Percentiles rank a stretch among this genome's conserved stretches.
Evolutionary conservation across 1,140 invertebrate species (phyloP).

Genomic region (Papilio dardanus): DNA sequence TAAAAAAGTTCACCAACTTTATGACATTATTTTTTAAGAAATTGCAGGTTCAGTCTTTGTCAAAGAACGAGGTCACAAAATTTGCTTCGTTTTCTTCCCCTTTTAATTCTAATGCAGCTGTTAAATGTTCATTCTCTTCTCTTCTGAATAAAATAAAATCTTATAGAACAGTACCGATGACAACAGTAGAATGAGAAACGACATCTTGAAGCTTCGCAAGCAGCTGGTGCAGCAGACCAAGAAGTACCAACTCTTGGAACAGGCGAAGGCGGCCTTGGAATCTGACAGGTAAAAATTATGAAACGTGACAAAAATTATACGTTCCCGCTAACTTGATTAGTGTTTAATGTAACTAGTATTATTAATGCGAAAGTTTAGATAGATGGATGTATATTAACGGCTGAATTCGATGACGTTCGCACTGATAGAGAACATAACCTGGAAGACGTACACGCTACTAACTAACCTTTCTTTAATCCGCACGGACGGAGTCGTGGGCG

Average conservation of each 20-base stretch:
- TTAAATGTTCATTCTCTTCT: neutral
- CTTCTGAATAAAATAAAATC: neutral
- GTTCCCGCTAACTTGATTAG: too few species aligned
- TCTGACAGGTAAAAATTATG: constrained; percentile 67
- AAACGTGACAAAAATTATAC: too few species aligned
- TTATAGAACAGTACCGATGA: constrained; percentile 64
- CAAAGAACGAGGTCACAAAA: neutral
- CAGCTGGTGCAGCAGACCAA: constrained; percentile 60
- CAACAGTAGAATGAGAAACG: constrained; percentile 61
- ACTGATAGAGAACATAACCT: too few species aligned
- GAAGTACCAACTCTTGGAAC: constrained; percentile 69
- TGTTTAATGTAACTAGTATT: too few species aligned
- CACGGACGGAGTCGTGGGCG: too few species aligned
- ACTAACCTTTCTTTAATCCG: too few species aligned
- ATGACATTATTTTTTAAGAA: too few species aligned
- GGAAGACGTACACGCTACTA: too few species aligned
- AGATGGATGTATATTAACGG: too few species aligned
- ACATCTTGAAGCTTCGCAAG: constrained; percentile 65
- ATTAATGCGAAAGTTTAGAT: too few species aligned
- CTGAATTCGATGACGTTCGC: too few species aligned
- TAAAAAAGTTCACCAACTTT: too few species aligned
- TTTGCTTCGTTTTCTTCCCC: neutral
- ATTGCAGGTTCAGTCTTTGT: neutral
- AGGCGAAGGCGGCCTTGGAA: constrained; percentile 64
- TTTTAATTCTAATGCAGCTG: neutral